Evolutionary conservation across 2,113 vertebrate species (phyloP).

Genomic region (Dermatemys mawii): DNA sequence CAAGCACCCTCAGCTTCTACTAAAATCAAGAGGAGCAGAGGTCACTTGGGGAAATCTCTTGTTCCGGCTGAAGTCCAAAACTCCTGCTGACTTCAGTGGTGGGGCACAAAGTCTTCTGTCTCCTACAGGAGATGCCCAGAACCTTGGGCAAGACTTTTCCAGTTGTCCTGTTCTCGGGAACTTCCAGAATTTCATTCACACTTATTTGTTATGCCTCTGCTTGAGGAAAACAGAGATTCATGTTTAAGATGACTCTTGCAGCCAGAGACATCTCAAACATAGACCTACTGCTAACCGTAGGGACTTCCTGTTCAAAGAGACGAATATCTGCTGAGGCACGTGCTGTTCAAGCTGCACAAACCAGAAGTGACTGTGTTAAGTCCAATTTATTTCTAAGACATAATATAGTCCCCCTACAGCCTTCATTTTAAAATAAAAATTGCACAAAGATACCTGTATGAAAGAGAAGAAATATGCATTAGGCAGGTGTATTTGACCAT

Average conservation of each 20-base stretch:
- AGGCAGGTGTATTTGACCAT: background rate
- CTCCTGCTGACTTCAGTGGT: background rate
- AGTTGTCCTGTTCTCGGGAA: accelerated
- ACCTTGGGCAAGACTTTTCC: background rate
- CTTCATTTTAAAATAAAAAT: background rate
- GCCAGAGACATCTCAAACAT: background rate
- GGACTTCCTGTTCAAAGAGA: background rate
- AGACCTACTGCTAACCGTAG: background rate
- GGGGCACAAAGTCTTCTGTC: background rate
- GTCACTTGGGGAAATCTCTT: background rate
- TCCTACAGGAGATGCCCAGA: background rate
- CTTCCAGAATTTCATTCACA: background rate
- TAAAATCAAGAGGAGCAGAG: background rate
- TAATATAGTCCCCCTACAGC: background rate
- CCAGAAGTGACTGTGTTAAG: background rate
- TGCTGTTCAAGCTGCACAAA: background rate
- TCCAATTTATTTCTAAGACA: background rate
- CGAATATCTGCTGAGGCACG: accelerated
- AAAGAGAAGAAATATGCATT: background rate
- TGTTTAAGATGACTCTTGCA: background rate
- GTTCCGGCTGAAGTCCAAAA: background rate
- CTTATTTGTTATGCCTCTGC: background rate
- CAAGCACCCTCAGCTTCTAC: background rate
- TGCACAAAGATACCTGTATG: background rate
- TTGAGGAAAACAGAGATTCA: background rate